These are phyloP conservation scores for Drosophila anceps DNA, from an alignment of 2,888 invertebrate genomes.

Conservation along the genomic window DNA sequence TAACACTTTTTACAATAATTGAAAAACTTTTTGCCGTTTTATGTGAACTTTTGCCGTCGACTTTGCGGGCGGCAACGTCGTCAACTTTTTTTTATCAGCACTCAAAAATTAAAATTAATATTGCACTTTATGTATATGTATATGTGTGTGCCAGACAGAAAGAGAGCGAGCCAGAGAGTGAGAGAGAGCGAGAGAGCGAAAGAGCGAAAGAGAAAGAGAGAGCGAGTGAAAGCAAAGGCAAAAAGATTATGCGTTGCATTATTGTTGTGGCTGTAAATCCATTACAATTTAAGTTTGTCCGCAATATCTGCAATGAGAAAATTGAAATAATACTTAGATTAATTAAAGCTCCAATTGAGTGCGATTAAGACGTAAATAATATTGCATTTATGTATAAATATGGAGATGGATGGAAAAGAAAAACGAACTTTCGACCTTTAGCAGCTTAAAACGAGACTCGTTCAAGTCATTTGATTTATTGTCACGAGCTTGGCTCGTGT, in stretches of 20 bases:
- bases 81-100: conserved; percentile 61
- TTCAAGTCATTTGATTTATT: conserved; percentile 9
- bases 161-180: background rate
- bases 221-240: conserved; percentile 12
- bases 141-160: conserved; percentile 5
- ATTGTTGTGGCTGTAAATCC: conserved; percentile 21
- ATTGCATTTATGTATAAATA: background rate
- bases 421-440: background rate
- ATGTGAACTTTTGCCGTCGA: conserved; percentile 66
- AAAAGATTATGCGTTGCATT: conserved; percentile 23
- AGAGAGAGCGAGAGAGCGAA: background rate
- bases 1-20: conserved; percentile 78
- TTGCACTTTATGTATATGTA: conserved; percentile 37
- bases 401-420: background rate
- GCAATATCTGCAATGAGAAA: conserved; percentile 53
- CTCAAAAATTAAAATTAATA: conserved; percentile 57
- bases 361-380: conserved; percentile 2
- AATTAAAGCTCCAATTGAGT: conserved; percentile 22
- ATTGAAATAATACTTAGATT: conserved; percentile 23
- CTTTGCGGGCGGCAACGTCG: conserved; percentile 47
- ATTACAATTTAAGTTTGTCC: conserved; percentile 41
- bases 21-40: conserved; percentile 74
- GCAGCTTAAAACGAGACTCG: background rate
- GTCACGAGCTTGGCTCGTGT: background rate
- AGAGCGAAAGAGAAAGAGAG: background rate